A percentile compares a stretch with the other conserved stretches of the same genome.
These are phyloP conservation scores for Thryonomys swinderianus DNA, from an alignment of 2,113 vertebrate genomes.

Conservation along the genomic window DNA sequence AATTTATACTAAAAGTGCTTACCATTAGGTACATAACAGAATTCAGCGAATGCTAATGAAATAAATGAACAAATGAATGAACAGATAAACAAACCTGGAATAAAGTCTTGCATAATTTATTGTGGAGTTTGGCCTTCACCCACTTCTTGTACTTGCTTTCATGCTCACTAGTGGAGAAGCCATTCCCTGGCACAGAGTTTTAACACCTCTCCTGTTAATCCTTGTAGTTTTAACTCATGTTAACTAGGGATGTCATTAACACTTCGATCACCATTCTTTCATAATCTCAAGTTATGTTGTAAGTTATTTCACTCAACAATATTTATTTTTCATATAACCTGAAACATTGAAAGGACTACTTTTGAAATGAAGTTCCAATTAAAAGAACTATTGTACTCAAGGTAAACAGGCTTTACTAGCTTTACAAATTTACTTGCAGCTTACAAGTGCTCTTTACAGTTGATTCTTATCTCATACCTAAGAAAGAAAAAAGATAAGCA, in stretches of 20 bases:
- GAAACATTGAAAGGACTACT: neutral
- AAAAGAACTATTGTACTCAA: neutral
- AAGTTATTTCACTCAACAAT: neutral
- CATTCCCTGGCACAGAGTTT: neutral
- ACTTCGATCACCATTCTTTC: neutral
- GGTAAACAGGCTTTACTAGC: neutral
- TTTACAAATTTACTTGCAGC: neutral
- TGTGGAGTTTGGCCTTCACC: neutral
- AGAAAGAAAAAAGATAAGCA: neutral
- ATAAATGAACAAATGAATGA: neutral
- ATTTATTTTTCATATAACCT: conserved; percentile 5
- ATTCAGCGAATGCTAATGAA: neutral
- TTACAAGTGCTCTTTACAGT: conserved; percentile 9
- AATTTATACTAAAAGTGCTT: neutral
- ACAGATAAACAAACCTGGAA: neutral
- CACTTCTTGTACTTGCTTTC: neutral
- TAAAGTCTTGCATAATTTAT: neutral
- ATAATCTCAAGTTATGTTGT: neutral
- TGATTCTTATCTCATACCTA: neutral
- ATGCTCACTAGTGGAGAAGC: neutral
- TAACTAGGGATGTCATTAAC: neutral
- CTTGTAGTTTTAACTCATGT: neutral
- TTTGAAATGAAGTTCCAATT: neutral
- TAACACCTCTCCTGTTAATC: neutral
- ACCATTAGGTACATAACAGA: neutral